Conservation (phyloP, 2,113 vertebrate genomes). For the Prunella himalayana region DNA sequence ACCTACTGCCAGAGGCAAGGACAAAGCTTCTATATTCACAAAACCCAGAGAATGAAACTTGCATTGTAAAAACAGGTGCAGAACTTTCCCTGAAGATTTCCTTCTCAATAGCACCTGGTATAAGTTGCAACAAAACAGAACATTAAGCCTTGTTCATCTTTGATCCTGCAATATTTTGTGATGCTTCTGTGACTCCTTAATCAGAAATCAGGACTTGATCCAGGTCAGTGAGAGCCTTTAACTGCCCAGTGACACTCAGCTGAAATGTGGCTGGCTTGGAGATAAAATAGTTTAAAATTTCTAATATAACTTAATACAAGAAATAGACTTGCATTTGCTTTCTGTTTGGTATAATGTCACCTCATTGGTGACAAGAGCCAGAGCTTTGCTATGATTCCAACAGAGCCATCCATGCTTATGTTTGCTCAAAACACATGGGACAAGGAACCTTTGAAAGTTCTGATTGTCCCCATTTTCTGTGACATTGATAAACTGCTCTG, state of each 20-base stretch:
- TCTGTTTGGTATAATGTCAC: background rate
- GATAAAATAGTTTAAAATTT: background rate
- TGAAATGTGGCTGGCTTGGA: conserved; percentile 72
- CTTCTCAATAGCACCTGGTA: background rate
- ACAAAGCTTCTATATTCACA: background rate
- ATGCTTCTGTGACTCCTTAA: conserved; percentile 67
- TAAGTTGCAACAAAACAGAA: background rate
- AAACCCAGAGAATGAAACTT: background rate
- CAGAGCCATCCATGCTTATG: background rate
- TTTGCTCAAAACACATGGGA: background rate
- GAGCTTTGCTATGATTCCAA: background rate
- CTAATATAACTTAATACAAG: background rate
- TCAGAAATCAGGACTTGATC: conserved; percentile 71
- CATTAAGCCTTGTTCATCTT: conserved; percentile 76
- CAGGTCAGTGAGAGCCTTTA: conserved; percentile 77
- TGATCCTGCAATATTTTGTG: conserved; percentile 60
- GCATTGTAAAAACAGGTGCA: background rate
- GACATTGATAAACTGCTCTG: background rate
- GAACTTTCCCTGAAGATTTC: background rate
- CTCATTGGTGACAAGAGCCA: background rate
- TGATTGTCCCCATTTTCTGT: background rate
- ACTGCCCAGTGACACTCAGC: conserved; percentile 65
- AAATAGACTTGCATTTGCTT: background rate
- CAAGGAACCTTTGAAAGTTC: background rate
- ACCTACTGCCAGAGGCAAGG: background rate